These are phyloP conservation scores for Prunella himalayana DNA, from an alignment of 2,113 vertebrate genomes.

Conservation along the genomic window DNA sequence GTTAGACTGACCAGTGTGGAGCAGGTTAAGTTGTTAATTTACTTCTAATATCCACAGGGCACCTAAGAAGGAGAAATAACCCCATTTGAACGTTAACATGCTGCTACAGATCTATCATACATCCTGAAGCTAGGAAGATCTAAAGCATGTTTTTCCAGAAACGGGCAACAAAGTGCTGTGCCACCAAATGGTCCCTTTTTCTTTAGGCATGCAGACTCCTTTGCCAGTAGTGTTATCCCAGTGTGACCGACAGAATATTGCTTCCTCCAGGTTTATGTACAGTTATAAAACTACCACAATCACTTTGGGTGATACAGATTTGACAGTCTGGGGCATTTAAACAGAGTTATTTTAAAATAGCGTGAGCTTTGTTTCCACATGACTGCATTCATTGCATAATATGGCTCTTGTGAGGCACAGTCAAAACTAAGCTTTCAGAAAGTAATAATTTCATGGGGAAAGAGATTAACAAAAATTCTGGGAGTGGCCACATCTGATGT, in stretches of 20 bases:
- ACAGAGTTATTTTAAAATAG: neutral
- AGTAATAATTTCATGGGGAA: neutral
- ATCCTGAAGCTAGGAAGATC: neutral
- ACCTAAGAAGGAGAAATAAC: neutral
- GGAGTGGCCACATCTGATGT: neutral
- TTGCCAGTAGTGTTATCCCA: neutral
- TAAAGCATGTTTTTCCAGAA: neutral
- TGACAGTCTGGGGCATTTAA: neutral
- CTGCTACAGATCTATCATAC: neutral
- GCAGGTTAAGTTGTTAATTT: neutral
- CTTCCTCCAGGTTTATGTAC: neutral
- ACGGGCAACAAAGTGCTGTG: neutral
- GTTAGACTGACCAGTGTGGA: neutral
- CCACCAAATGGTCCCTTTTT: neutral
- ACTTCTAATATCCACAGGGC: neutral
- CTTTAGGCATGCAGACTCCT: neutral
- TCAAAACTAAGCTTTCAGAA: neutral
- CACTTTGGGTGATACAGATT: neutral
- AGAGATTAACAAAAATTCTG: neutral
- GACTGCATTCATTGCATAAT: neutral
- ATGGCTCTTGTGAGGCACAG: neutral
- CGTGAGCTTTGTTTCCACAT: slow-evolving; percentile 4
- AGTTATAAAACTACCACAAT: neutral
- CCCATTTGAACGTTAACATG: neutral
- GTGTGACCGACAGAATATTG: neutral